phyloP scores from a whole-genome alignment of 2,113 vertebrate genomes.

The Platichthys stellatus region DNA sequence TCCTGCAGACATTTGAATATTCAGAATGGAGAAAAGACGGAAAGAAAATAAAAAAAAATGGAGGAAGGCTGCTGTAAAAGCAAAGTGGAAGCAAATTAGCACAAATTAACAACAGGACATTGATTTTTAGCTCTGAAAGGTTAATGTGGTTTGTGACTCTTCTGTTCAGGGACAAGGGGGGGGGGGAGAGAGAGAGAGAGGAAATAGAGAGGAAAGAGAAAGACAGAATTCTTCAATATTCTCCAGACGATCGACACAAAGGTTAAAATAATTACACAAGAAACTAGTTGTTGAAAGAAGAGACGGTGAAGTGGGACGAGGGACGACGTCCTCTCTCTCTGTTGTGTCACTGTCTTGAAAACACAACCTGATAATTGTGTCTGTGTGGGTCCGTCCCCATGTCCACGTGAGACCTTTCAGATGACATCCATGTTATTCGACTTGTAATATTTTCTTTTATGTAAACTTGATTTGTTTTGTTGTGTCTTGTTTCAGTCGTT shows the following conservation, averaged over 20 bases:
- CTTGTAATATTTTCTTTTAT: no score
- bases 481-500: no score
- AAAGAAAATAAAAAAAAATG: conserved; percentile 15
- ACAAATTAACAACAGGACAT: conserved; percentile 87
- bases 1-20: background rate
- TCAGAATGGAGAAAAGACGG: conserved; percentile 1
- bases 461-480: no score
- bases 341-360: no score
- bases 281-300: background rate
- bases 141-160: conserved; percentile 82
- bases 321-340: no score
- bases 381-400: no score
- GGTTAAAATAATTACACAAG: background rate
- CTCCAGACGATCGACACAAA: background rate
- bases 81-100: conserved; percentile 85
- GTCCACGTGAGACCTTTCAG: no score
- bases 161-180: conserved; percentile 23
- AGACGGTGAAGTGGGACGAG: no score
- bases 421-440: no score
- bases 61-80: conserved; percentile 63
- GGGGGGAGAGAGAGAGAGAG: no score
- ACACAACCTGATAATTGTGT: no score
- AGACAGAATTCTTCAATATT: background rate
- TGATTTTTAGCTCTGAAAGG: conserved; percentile 86
- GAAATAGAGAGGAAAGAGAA: no score